Conservation (phyloP, 2,113 vertebrate genomes). For the Phodopus roborovskii region DNA sequence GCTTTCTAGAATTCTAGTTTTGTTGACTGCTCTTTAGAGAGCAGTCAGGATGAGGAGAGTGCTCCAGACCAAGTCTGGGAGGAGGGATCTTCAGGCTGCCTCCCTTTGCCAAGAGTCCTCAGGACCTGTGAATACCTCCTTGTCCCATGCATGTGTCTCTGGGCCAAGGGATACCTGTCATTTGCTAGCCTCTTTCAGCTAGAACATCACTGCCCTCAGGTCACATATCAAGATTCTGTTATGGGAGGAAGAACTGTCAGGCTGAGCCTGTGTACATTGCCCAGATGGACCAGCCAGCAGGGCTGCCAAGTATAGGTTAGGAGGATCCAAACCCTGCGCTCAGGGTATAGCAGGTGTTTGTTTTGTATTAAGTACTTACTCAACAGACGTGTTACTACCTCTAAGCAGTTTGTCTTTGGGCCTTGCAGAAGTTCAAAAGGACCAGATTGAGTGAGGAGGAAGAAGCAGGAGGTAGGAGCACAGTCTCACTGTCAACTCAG, state of each 20-base stretch:
- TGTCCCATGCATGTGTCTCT: neutral
- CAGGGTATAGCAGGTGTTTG: neutral
- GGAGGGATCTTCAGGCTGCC: neutral
- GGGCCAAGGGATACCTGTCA: neutral
- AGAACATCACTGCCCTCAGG: neutral
- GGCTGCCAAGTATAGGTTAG: neutral
- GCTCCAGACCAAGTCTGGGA: neutral
- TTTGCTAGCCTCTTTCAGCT: neutral
- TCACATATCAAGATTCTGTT: neutral
- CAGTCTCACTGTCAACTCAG: neutral
- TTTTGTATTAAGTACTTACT: neutral
- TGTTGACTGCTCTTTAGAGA: neutral
- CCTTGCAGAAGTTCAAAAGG: neutral
- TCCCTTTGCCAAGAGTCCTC: accelerated
- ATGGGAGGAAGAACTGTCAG: neutral
- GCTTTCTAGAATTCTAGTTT: neutral
- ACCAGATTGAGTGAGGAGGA: neutral
- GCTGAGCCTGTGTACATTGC: neutral
- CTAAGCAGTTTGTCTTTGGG: neutral
- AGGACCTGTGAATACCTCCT: neutral
- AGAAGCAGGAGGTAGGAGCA: neutral
- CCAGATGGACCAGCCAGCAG: too few species aligned
- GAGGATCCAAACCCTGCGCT: too few species aligned
- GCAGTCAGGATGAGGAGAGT: too few species aligned
- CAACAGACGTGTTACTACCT: neutral